These are phyloP conservation scores for Rhabdomys pumilio DNA, from an alignment of 2,797 vertebrate species.

Conservation along the genomic window DNA sequence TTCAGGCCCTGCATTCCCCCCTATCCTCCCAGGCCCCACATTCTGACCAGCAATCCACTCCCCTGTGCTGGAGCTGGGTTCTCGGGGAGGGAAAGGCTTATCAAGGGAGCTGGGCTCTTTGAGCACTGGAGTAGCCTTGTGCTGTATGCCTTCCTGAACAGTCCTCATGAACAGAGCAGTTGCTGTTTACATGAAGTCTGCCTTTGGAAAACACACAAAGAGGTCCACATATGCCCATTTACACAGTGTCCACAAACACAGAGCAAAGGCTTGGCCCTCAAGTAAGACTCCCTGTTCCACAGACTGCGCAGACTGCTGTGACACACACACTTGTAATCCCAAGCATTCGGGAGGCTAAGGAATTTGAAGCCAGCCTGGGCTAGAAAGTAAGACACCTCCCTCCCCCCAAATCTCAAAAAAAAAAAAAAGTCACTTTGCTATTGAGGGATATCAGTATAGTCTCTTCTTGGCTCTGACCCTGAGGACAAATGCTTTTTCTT, in stretches of 20 bases:
- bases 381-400: not conserved
- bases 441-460: conserved; percentile 28
- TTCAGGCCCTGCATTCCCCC: not conserved
- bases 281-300: conserved; percentile 6
- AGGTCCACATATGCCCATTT: not conserved
- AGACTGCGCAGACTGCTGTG: too few species aligned
- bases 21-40: not conserved
- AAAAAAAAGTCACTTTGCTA: not conserved
- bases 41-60: not conserved
- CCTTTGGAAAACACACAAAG: not conserved
- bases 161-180: not conserved
- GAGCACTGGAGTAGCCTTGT: not conserved
- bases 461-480: conserved; percentile 27
- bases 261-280: not conserved
- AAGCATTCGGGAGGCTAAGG: not conserved
- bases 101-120: not conserved
- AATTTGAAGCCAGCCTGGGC: not conserved
- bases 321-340: not conserved
- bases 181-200: not conserved
- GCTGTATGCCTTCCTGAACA: not conserved
- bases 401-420: not conserved
- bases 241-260: not conserved
- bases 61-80: not conserved
- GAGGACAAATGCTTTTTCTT: not conserved
- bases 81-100: not conserved